Evolutionary conservation across 2,888 invertebrate species (phyloP).

Genomic region (Iselma pallidipennis): DNA sequence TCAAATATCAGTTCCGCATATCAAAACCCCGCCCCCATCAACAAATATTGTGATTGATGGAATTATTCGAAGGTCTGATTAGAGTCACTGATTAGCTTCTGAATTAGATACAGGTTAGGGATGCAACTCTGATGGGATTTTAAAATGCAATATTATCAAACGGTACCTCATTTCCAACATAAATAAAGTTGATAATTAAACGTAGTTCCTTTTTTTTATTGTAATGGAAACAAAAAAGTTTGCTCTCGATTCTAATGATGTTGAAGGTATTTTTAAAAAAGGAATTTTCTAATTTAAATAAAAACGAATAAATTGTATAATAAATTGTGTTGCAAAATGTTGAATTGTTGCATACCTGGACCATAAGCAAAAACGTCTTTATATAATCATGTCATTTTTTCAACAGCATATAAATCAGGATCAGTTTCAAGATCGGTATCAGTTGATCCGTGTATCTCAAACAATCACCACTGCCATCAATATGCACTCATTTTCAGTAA

Average conservation of each 20-base stretch:
- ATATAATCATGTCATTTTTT: neutral
- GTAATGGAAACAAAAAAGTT: too few species aligned
- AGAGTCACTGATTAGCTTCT: neutral
- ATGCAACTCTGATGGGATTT: neutral
- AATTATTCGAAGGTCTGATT: slow-evolving; percentile 32
- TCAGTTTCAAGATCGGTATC: neutral
- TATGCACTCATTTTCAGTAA: neutral
- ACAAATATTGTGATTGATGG: slow-evolving; percentile 47
- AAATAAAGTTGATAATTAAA: too few species aligned
- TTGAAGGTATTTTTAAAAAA: too few species aligned
- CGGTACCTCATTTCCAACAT: too few species aligned
- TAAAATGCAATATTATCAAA: too few species aligned
- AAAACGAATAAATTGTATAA: neutral
- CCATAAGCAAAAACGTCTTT: neutral
- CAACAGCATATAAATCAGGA: neutral
- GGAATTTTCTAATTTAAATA: too few species aligned
- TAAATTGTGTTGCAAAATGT: neutral
- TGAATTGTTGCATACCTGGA: neutral
- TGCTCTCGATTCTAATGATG: too few species aligned
- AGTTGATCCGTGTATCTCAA: neutral
- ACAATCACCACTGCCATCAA: neutral
- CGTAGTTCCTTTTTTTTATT: too few species aligned
- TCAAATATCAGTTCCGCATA: slow-evolving; percentile 45
- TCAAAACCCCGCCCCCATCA: slow-evolving; percentile 42
- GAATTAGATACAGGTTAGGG: neutral